These are phyloP conservation scores for Lepidochitona cinerea DNA, from an alignment of 2,888 invertebrate genomes.

Conservation along the genomic window DNA sequence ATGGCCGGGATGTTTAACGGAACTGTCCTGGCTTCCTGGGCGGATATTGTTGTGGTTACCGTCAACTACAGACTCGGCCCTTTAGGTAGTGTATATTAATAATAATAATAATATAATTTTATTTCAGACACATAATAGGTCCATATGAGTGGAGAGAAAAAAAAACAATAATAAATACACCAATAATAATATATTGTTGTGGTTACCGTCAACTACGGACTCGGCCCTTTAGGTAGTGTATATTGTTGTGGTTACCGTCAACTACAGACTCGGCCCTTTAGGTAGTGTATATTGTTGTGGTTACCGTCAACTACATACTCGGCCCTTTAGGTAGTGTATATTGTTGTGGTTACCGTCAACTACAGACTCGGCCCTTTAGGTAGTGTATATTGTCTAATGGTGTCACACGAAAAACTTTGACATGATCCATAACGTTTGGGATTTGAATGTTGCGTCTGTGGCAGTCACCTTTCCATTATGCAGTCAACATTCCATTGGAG, in stretches of 20 bases:
- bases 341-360: conserved; percentile 47
- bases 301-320: conserved; percentile 48
- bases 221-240: conserved; percentile 47
- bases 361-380: conserved; percentile 48
- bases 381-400: no score
- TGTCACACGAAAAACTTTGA: no score
- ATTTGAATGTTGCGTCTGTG: no score
- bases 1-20: conserved; percentile 52
- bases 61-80: conserved; percentile 47
- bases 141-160: no score
- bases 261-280: conserved; percentile 45
- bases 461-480: no score
- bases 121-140: no score
- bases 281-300: conserved; percentile 50
- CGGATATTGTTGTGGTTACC: conserved; percentile 43
- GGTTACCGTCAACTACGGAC: conserved; percentile 47
- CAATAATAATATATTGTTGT: conserved; percentile 47
- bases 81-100: conserved; percentile 32
- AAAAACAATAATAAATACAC: no score
- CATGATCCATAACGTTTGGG: no score
- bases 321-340: conserved; percentile 44
- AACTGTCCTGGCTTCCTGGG: conserved; percentile 40
- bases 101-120: no score
- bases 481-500: no score
- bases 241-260: conserved; percentile 45